A percentile compares a stretch with the other conserved stretches of the same genome.
Conservation (phyloP, 1,140 invertebrate genomes). For the Drosophila virilis region DNA sequence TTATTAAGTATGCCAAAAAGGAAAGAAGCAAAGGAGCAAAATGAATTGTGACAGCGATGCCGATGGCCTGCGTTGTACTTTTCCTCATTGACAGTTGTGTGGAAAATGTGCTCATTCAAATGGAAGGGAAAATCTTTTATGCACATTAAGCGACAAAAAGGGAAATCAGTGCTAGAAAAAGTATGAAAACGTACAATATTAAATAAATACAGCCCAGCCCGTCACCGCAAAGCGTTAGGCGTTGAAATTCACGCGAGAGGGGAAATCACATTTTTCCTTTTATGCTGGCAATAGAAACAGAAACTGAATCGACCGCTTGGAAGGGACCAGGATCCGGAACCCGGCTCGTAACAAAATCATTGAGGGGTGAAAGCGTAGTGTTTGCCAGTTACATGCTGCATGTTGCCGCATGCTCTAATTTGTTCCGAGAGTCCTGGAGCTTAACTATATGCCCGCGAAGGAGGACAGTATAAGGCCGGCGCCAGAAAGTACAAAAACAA, state of each 20-base stretch:
- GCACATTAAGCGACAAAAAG: constrained; percentile 82
- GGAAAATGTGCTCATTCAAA: constrained; percentile 78
- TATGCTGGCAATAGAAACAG: constrained; percentile 20
- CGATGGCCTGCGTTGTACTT: constrained; percentile 48
- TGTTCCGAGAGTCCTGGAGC: neutral
- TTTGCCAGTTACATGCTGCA: constrained; percentile 10
- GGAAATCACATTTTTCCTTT: constrained; percentile 37
- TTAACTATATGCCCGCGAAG: neutral
- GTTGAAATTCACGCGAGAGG: constrained; percentile 77
- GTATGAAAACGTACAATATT: constrained; percentile 78
- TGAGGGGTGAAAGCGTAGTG: constrained; percentile 30
- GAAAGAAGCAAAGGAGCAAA: constrained; percentile 37
- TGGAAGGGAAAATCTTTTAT: constrained; percentile 82
- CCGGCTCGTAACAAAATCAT: constrained; percentile 1
- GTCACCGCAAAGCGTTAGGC: constrained; percentile 79
- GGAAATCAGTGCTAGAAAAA: constrained; percentile 79
- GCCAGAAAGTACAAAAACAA: neutral
- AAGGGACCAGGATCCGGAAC: neutral
- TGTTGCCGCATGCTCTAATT: constrained; percentile 4
- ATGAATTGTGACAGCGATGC: constrained; percentile 69
- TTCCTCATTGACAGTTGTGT: constrained; percentile 75
- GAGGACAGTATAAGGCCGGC: neutral
- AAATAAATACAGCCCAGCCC: constrained; percentile 69
- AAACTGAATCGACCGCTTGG: constrained; percentile 35
- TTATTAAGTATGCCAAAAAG: constrained; percentile 67